phyloP scores from a whole-genome alignment of 2,888 invertebrate species.

The Trachelus tabidus region DNA sequence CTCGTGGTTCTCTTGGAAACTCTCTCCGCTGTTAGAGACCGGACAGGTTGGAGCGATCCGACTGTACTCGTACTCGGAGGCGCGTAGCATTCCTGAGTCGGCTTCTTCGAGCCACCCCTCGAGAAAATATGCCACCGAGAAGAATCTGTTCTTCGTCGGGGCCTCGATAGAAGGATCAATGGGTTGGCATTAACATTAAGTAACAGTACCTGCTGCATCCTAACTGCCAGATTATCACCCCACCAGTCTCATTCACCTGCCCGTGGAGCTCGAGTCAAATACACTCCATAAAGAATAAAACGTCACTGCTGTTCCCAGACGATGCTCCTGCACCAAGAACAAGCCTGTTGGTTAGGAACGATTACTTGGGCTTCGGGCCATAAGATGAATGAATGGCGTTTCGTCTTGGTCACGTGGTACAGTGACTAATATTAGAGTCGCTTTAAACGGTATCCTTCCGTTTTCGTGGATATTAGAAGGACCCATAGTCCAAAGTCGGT shows the following conservation, averaged over 20 bases:
- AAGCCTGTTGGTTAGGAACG: neutral
- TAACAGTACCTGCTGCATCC: slow-evolving; percentile 50
- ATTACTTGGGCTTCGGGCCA: neutral
- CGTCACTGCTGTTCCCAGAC: slow-evolving; percentile 15
- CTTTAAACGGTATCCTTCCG: neutral
- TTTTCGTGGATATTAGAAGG: neutral
- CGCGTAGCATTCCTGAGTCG: slow-evolving; percentile 52
- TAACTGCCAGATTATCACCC: slow-evolving; percentile 60
- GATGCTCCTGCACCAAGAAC: neutral
- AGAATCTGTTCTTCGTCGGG: slow-evolving; percentile 47
- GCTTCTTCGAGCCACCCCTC: slow-evolving; percentile 46
- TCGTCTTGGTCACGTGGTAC: slow-evolving; percentile 3
- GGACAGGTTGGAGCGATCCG: slow-evolving; percentile 34
- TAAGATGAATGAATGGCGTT: slow-evolving; percentile 1
- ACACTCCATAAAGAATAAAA: slow-evolving; percentile 37
- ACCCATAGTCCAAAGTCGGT: neutral
- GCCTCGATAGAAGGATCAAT: slow-evolving; percentile 48
- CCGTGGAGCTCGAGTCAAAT: slow-evolving; percentile 45
- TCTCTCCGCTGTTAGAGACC: slow-evolving; percentile 10
- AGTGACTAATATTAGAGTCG: neutral
- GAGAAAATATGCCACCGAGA: slow-evolving; percentile 31
- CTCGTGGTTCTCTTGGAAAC: neutral
- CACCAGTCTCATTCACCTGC: slow-evolving; percentile 41
- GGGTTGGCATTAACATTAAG: slow-evolving; percentile 53
- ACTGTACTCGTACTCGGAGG: slow-evolving; percentile 24